Evolutionary conservation across 2,888 invertebrate species (phyloP), one percentile per base, ranked within the genome.

Genomic region (Apodemia hepburni): DNA sequence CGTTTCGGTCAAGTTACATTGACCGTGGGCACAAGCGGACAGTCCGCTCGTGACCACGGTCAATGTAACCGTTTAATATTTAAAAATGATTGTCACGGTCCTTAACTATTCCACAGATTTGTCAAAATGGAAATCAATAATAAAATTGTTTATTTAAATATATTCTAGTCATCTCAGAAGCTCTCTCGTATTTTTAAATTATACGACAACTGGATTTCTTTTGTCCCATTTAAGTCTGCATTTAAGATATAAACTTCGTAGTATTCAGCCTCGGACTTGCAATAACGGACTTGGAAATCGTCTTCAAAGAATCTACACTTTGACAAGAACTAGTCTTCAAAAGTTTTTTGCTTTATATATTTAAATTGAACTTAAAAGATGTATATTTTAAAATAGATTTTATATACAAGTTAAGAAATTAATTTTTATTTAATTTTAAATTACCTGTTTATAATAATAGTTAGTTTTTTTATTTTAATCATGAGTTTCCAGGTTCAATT

Each of bases 271-370:
- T 51, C 51, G 51, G 51, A 51, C 51, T 51, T 12, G 11, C 38
- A 38, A 38, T 38, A 51, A 12, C 51, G 18, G 5, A 51, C 18
- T 18, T 22, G 51, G 12, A 51, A 51, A 51, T 51, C 22, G 51
- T 51, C 51, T 3, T 51, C 51, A 51, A 51, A 51, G 22, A 51
- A 51, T 51, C 51, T 51, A 51, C 51, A 51, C 51, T 51, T 51
- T 51, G 51, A 51, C 11, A 22, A 51, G 12, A 51, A 12, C 18
- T 12, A 18, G 22, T 51, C n/a, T 22, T 51, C 5, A 11, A 4
- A 51, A 51, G 51, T 51, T 51, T 51, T 18, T 7, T 47, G 7
- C 17, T 12, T 51, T 51, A 51, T 18, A 18, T 22, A 51, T 38
- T 38, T 38, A 38, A 38, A 38, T 38, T 0, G 3, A 38, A 38